Conservation (phyloP, 2,113 vertebrate species). For the Sebastes schlegelii region DNA sequence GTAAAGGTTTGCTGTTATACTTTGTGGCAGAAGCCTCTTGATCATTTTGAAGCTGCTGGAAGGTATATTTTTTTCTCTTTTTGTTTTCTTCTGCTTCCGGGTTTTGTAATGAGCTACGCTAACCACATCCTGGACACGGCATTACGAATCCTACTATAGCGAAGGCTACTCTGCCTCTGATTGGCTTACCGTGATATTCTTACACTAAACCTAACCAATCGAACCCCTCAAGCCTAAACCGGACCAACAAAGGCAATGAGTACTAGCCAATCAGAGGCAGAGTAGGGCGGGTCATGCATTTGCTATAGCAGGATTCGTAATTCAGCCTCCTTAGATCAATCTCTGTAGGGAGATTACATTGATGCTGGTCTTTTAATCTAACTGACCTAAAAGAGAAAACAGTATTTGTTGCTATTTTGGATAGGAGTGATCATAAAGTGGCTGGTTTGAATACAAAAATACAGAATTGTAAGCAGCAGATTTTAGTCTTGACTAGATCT, state of each 20-base stretch:
- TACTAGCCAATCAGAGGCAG: no score
- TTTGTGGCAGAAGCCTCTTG: no score
- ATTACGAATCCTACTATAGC: no score
- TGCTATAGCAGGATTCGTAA: no score
- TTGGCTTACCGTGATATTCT: no score
- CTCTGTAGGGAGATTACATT: neutral
- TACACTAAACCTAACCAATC: no score
- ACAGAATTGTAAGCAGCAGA: neutral
- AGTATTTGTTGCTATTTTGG: neutral
- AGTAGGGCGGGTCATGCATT: no score
- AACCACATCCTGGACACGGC: neutral
- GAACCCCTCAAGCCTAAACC: no score
- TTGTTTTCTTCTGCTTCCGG: neutral
- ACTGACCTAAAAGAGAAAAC: neutral
- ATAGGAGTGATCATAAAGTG: neutral
- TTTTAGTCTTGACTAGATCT: neutral
- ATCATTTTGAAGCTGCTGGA: neutral
- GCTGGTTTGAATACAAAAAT: no score
- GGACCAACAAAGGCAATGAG: no score
- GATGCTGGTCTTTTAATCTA: neutral
- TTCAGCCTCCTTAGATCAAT: no score
- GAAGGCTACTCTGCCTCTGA: no score
- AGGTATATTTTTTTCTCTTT: neutral
- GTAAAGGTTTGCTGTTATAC: neutral
- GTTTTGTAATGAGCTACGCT: neutral